phyloP scores from a whole-genome alignment of 23 tunicate species.

The Corella eumyota region DNA sequence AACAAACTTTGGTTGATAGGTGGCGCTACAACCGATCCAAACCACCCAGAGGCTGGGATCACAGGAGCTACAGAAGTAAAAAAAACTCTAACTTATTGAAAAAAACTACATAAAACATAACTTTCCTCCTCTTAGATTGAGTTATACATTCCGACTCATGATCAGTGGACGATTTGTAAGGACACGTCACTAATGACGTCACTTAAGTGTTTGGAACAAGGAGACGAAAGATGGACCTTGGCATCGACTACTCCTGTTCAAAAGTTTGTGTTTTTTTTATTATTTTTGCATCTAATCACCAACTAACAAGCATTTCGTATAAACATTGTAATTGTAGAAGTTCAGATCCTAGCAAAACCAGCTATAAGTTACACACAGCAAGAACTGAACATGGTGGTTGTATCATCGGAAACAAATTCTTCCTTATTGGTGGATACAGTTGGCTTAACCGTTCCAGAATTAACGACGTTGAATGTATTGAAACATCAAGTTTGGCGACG shows the following conservation, averaged over 20 bases:
- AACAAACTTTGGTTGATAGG: constrained; percentile 51
- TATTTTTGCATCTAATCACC: too few species aligned
- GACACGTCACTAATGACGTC: not conserved
- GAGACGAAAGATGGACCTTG: too few species aligned
- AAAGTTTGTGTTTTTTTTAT: too few species aligned
- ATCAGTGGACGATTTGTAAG: constrained; percentile 38
- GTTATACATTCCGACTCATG: constrained; percentile 20
- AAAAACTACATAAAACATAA: not conserved
- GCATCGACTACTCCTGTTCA: too few species aligned
- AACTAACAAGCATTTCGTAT: too few species aligned
- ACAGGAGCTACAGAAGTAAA: constrained; percentile 27
- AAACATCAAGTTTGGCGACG: constrained; percentile 4
- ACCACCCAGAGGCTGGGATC: constrained; percentile 19
- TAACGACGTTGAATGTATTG: constrained; percentile 45
- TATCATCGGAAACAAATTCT: constrained; percentile 12
- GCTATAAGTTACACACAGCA: constrained; percentile 2
- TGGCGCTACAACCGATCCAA: constrained; percentile 35
- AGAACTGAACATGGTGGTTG: constrained; percentile 61
- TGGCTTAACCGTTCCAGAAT: constrained; percentile 30
- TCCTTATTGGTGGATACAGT: constrained; percentile 54
- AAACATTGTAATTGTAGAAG: too few species aligned
- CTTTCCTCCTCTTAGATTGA: constrained; percentile 19
- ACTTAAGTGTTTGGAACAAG: not conserved
- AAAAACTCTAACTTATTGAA: not conserved
- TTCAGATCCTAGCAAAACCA: not conserved